phyloP scores from a whole-genome alignment of 2,113 vertebrate species.

The Lasiurus borealis region DNA sequence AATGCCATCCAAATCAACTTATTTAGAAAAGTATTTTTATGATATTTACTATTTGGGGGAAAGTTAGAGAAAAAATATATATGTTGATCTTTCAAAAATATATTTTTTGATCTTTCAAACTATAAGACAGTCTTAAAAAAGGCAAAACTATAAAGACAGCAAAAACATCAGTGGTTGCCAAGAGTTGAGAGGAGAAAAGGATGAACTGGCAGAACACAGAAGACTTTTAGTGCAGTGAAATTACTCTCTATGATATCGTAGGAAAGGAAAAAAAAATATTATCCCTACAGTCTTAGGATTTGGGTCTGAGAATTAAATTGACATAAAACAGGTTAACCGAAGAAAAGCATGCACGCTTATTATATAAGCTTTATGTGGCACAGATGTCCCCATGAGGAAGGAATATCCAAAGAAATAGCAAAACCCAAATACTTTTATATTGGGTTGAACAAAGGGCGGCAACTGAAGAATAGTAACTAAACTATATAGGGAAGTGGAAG shows the following conservation, averaged over 20 bases:
- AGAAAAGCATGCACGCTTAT: not conserved
- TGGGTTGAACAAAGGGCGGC: not conserved
- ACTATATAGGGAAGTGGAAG: not conserved
- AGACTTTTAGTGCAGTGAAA: not conserved
- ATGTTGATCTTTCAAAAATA: not conserved
- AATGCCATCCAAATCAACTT: conserved; percentile 18
- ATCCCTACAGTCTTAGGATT: not conserved
- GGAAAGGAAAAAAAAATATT: not conserved
- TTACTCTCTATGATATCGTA: not conserved
- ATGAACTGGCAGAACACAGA: not conserved
- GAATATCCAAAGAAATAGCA: not conserved
- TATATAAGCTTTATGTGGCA: not conserved
- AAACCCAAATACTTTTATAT: not conserved
- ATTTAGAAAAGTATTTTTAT: not conserved
- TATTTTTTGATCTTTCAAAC: not conserved
- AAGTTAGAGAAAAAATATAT: not conserved
- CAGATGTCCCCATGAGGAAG: not conserved
- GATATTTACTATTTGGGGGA: not conserved
- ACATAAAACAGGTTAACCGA: not conserved
- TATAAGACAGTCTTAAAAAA: not conserved
- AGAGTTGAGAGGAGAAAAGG: not conserved
- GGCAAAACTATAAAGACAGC: not conserved
- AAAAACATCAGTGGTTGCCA: not conserved
- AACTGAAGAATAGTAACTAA: not conserved
- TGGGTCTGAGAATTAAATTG: not conserved